Percentiles rank a stretch among this genome's conserved stretches.
phyloP scores from a whole-genome alignment of 2,113 vertebrate species.

The Rhagologus leucostigma region DNA sequence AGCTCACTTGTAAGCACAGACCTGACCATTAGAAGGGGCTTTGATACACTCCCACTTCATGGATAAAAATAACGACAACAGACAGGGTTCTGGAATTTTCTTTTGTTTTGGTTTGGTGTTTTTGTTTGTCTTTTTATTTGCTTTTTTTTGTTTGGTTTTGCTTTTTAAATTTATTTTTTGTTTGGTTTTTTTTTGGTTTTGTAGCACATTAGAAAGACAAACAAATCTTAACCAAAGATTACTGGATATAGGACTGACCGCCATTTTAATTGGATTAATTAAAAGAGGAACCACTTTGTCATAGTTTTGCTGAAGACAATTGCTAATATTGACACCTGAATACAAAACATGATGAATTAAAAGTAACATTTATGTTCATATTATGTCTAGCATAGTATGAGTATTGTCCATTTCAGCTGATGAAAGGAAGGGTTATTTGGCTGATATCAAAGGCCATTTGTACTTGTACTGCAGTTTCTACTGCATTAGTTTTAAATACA shows the following conservation, averaged over 20 bases:
- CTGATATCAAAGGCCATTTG: conserved; percentile 16
- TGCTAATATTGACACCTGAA: background rate
- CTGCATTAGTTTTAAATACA: conserved; percentile 40
- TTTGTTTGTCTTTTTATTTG: background rate
- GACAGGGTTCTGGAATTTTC: background rate
- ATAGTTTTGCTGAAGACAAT: background rate
- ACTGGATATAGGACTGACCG: background rate
- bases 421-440: background rate
- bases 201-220: background rate
- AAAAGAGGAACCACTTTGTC: background rate
- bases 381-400: background rate
- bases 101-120: background rate
- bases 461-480: conserved; percentile 34
- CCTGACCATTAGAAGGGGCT: background rate
- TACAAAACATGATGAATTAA: background rate
- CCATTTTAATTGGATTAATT: background rate
- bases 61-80: background rate
- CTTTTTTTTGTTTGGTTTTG: background rate
- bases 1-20: background rate
- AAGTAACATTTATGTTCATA: background rate
- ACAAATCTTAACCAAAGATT: background rate
- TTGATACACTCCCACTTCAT: background rate
- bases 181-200: background rate
- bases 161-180: background rate
- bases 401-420: background rate